Evolutionary conservation across 2,113 vertebrate genomes (phyloP).

Genomic region (Muntiacus reevesi): DNA sequence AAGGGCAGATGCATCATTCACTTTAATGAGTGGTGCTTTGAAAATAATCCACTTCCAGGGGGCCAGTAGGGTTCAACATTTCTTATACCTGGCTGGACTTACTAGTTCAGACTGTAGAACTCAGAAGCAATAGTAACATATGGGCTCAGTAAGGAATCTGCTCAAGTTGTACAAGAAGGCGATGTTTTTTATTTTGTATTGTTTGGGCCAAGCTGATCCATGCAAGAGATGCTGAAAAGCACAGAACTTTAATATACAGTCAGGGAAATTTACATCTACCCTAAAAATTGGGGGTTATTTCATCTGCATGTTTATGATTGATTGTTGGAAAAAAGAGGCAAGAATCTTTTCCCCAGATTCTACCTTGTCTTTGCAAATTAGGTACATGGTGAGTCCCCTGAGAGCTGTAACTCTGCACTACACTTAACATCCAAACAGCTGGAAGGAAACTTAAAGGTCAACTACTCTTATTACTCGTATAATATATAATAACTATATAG

Average conservation of each 20-base stretch:
- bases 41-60: background rate
- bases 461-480: background rate
- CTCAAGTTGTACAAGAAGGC: background rate
- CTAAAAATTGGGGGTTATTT: background rate
- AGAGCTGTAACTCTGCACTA: background rate
- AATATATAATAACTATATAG: background rate
- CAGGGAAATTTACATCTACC: background rate
- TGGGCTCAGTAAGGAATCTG: background rate
- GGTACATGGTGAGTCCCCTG: background rate
- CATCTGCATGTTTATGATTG: background rate
- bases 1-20: background rate
- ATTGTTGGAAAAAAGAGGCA: background rate
- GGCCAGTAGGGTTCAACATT: background rate
- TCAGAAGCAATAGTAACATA: background rate
- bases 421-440: constrained; percentile 6
- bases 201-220: background rate
- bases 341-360: background rate
- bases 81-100: background rate
- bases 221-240: background rate
- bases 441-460: constrained; percentile 17
- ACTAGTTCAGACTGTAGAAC: background rate
- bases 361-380: background rate
- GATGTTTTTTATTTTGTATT: background rate
- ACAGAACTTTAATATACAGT: background rate
- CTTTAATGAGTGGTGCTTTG: background rate